Evolutionary conservation across 1,140 invertebrate species (phyloP), one percentile per base, ranked within the genome.

Genomic region (Solenopsis fugax): DNA sequence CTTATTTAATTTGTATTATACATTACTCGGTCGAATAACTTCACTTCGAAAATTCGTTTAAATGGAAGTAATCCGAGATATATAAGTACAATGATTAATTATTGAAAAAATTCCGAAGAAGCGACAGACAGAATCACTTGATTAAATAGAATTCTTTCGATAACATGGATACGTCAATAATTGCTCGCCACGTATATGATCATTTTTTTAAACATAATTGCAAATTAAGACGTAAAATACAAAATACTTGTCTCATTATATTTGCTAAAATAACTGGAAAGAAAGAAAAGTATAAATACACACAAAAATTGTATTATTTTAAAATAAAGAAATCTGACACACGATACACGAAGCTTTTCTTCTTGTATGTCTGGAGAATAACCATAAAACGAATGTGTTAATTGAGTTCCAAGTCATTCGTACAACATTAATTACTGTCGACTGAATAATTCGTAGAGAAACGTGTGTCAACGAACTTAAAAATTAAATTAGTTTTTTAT

Each of bases 121-220:
- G 2, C 37, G 34, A 10, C 29, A 9, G 21, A 12, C 54, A 34
- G 62, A 87, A 73, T 81, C 84, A 48, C 67, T 89, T 80, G 90
- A 84, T 80, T 69, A 88, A 89, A 84, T 56, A 86, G 41, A 75
- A 56, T n/a, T 58, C 41, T 62, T 65, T 54, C 9, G 64, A 90
- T 50, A 24, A 71, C 67, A 82, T 77, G 7, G 67, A 58, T 50
- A 37, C 34, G 48, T 16, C 58, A 37, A 69, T 41, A 60, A 16
- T 64, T 34, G 6, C 7, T 37, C 29, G 6, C 34, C 3, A n/a
- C n/a, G 10, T 50, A 12, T 24, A 48, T 18, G 4, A 16, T 7
- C 48, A 56, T 87, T 87, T 87, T 18, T 48, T 21, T 21, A 65
- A 54, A 84, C 18, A 65, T 12, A 81, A 72, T 64, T 13, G n/a